Conservation (phyloP, 1,140 invertebrate species). For the Drosophila neocordata region DNA sequence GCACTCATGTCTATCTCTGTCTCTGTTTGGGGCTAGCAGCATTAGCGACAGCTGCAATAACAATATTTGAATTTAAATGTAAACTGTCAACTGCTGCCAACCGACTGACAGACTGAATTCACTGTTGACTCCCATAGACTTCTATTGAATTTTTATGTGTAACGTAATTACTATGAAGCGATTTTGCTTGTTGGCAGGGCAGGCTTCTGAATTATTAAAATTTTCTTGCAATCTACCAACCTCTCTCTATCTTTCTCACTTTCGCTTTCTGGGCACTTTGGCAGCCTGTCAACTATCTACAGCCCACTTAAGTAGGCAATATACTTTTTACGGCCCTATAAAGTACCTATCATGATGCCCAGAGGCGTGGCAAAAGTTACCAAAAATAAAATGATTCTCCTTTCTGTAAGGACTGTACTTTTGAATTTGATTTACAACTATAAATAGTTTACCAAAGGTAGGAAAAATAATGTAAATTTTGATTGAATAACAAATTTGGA, state of each 20-base stretch:
- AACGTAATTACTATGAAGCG: slow-evolving; percentile 59
- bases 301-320: slow-evolving; percentile 32
- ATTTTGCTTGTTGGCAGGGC: slow-evolving; percentile 59
- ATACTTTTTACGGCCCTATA: slow-evolving; percentile 50
- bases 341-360: slow-evolving; percentile 6
- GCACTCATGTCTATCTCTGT: slow-evolving; percentile 11
- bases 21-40: slow-evolving; percentile 12
- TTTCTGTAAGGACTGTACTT: too few relatives aligned
- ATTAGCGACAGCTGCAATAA: slow-evolving; percentile 65
- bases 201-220: slow-evolving; percentile 59
- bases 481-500: too few relatives aligned
- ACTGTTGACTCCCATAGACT: slow-evolving; percentile 23
- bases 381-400: too few relatives aligned
- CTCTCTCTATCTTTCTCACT: neutral
- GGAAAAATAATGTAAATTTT: too few relatives aligned
- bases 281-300: slow-evolving; percentile 1
- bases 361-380: neutral
- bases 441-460: too few relatives aligned
- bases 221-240: slow-evolving; percentile 8
- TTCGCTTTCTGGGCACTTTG: neutral
- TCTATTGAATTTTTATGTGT: slow-evolving; percentile 49
- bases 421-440: too few relatives aligned
- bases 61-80: slow-evolving; percentile 62
- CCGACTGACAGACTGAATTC: slow-evolving; percentile 11
- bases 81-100: slow-evolving; percentile 34